Percentiles rank a stretch among this genome's conserved stretches.
Evolutionary conservation across 1,140 invertebrate genomes (phyloP).

Genomic region (Glossosoma conforme): DNA sequence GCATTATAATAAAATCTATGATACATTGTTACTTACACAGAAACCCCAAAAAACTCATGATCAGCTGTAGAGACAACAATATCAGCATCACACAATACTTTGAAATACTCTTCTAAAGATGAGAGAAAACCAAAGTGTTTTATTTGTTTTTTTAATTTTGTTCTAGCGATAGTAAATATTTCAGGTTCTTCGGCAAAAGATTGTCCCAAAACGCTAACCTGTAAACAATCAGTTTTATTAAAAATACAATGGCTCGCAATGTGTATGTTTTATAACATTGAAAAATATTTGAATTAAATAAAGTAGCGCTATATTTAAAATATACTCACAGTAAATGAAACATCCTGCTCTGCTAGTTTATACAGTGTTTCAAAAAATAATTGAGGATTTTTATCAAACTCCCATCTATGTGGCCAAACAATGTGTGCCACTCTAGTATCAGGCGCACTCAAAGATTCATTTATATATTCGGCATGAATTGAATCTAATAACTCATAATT

Average conservation of each 20-base stretch:
- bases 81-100: conserved; percentile 52
- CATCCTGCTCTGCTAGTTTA: conserved; percentile 50
- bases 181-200: conserved; percentile 52
- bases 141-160: conserved; percentile 51
- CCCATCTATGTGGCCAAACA: conserved; percentile 77
- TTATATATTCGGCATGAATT: conserved; percentile 1
- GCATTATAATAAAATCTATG: conserved; percentile 21
- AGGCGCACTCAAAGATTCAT: neutral
- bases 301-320: neutral
- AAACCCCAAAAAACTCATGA: conserved; percentile 73
- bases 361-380: conserved; percentile 57
- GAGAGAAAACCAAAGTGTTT: conserved; percentile 57
- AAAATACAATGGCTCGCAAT: neutral
- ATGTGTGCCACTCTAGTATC: conserved; percentile 51
- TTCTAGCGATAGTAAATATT: conserved; percentile 50
- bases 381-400: conserved; percentile 73
- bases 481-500: conserved; percentile 39
- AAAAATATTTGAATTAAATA: neutral
- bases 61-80: conserved; percentile 66
- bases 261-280: neutral
- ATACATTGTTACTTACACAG: conserved; percentile 57
- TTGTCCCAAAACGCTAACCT: conserved; percentile 3
- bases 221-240: too few relatives aligned
- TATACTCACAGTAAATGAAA: conserved; percentile 46
- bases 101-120: conserved; percentile 54